Evolutionary conservation across 2,797 vertebrate species (phyloP).

Genomic region (Intellagama lesueurii): DNA sequence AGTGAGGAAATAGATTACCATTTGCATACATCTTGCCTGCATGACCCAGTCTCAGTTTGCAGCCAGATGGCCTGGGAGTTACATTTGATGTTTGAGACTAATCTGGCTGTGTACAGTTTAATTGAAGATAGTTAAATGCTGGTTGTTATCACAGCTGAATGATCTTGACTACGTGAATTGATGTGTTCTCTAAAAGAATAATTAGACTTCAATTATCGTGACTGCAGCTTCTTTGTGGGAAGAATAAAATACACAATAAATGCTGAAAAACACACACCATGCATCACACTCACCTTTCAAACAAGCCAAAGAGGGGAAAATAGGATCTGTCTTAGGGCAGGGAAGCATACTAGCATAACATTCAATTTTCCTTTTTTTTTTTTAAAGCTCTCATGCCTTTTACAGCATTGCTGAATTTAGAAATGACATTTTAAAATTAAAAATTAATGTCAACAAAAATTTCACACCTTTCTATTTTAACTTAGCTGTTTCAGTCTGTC

Average conservation of each 20-base stretch:
- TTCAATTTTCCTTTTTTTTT: neutral
- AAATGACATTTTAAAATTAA: neutral
- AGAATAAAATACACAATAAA: constrained; percentile 23
- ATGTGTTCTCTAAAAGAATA: constrained; percentile 35
- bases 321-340: no score
- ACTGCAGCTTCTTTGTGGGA: neutral
- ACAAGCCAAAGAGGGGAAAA: neutral
- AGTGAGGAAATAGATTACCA: neutral
- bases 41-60: neutral
- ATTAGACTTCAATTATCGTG: constrained; percentile 26
- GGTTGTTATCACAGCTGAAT: constrained; percentile 34
- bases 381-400: neutral
- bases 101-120: constrained; percentile 12
- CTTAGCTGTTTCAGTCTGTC: no score
- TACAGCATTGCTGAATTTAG: neutral
- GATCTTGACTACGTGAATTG: neutral
- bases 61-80: constrained; percentile 34
- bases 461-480: no score
- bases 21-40: neutral
- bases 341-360: neutral
- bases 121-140: constrained; percentile 34
- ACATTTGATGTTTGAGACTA: constrained; percentile 3
- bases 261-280: neutral
- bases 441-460: neutral
- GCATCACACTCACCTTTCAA: neutral